Evolutionary conservation across 2,113 vertebrate species (phyloP), one percentile per base, ranked within the genome.

Genomic region (Otus sunia): DNA sequence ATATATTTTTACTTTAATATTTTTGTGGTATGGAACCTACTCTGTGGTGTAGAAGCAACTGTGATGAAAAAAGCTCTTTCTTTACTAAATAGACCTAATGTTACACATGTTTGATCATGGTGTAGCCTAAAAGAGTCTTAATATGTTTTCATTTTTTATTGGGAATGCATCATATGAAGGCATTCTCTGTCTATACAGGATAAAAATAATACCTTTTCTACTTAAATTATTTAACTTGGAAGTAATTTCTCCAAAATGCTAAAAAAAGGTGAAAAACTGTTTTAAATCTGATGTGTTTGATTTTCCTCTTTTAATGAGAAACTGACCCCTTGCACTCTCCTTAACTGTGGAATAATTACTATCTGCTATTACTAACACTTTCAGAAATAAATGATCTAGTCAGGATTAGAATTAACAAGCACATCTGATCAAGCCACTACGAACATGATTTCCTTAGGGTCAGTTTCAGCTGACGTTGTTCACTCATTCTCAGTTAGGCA

Each of bases 301-400:
- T 92, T 91, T 82, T 74, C 84, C 32, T 86, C 72, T 89, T 92
- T 95, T 75, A 94, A 95, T 64, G 60, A 96, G 88, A 78, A 95
- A 84, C 56, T 96, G 92, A 96, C 88, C 90, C 58, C 20, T 91
- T 95, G 92, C 47, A 77, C 94, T 97, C n/a, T 89, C 53, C 67
- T 95, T 91, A 56, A 81, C 89, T 86, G 90, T 68, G 82, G 83
- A 84, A 90, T 97, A 97, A 97, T 97, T 95, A 71, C 71, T 93
- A 72, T 95, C 91, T 95, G 80, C 84, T 94, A 55, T 94, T 97
- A 87, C 85, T 93, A 96, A 95, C 72, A 95, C 73, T 93, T 96
- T 62, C 77, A 93, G 90, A 94, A 97, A 97, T 91, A 97, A 96
- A 96, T 76, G 49, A 67, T 95, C 91, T 86, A 63, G 71, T 94